These are phyloP conservation scores for Sclerodermus sp. DNA, from an alignment of 2,888 invertebrate genomes.

Conservation along the genomic window DNA sequence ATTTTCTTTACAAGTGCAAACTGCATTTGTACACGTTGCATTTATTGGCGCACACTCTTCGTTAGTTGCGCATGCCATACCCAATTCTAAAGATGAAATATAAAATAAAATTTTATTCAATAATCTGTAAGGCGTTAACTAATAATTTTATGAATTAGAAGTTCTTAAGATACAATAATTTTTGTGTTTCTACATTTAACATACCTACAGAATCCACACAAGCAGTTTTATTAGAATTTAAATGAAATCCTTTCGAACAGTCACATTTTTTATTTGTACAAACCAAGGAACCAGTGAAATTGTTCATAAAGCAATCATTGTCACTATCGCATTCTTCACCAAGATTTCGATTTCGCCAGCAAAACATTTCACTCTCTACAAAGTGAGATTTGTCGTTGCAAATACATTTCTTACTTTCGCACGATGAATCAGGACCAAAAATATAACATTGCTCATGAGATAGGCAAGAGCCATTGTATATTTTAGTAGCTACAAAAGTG, in stretches of 20 bases:
- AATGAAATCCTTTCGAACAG: constrained; percentile 28
- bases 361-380: constrained; percentile 34
- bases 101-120: too few species aligned
- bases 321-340: constrained; percentile 30
- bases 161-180: too few species aligned
- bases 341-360: constrained; percentile 40
- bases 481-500: constrained; percentile 22
- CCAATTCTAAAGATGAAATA: constrained; percentile 20
- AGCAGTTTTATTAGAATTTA: constrained; percentile 18
- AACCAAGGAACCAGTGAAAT: constrained; percentile 9
- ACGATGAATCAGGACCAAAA: constrained; percentile 41
- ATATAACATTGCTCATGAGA: constrained; percentile 36
- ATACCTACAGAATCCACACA: constrained; percentile 18
- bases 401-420: constrained; percentile 27
- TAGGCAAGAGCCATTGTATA: constrained; percentile 27
- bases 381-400: constrained; percentile 41
- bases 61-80: constrained; percentile 23
- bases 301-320: constrained; percentile 35
- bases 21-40: constrained; percentile 16
- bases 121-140: too few species aligned
- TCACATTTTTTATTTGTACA: constrained; percentile 29
- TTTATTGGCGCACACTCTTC: constrained; percentile 23
- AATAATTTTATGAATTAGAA: too few species aligned
- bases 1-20: constrained; percentile 24
- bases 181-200: too few species aligned